Evolutionary conservation across 2,888 invertebrate species (phyloP), one percentile per base, ranked within the genome.

Genomic region (Tetranychus truncatus): DNA sequence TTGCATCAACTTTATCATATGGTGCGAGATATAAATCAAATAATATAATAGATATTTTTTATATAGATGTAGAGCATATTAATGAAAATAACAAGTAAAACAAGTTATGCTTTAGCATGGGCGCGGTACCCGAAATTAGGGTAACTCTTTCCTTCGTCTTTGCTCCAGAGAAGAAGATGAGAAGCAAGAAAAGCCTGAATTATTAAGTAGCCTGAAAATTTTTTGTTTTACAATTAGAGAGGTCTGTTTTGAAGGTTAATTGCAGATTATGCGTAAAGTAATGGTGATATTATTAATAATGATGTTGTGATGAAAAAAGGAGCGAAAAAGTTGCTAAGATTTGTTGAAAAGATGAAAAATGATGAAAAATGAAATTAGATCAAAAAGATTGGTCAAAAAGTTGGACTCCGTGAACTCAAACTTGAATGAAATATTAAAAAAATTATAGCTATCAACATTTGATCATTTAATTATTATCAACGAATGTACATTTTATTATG

Each of bases 21-120:
- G 18, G 11, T 46, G 21, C 18, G 21, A 11, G 46, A 55, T 74
- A 65, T 9, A 76, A 66, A 66, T 72, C 44, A 66, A 71, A 75
- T 69, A 66, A 24, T 34, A 21, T 15, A 44, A 73, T 55, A 55
- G 55, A 55, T 55, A 55, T 55, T 15, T 15, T 15, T 55, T 15
- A 2, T 9, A 73, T 8, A 9, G 6, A 45, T 72, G 18, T 5
- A 34, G 44, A 24, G 18, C 45, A 71, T 72, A 46, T 75, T 72
- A 18, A 65, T 24, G 15, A 72, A 20, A 72, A 6, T n/a, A 45
- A 34, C 6, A 21, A 45, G 18, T n/a, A 55, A 45, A 46, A 45
- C 18, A 44, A 20, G 15, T 44, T 45, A 9, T 45, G 8, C 21
- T n/a, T 73, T 73, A 72, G 20, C 69, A 15, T 9, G 21, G 69